Base-by-base conservation (phyloP, 2,888 invertebrate genomes). In the Meliscaeva auricollis region DNA sequence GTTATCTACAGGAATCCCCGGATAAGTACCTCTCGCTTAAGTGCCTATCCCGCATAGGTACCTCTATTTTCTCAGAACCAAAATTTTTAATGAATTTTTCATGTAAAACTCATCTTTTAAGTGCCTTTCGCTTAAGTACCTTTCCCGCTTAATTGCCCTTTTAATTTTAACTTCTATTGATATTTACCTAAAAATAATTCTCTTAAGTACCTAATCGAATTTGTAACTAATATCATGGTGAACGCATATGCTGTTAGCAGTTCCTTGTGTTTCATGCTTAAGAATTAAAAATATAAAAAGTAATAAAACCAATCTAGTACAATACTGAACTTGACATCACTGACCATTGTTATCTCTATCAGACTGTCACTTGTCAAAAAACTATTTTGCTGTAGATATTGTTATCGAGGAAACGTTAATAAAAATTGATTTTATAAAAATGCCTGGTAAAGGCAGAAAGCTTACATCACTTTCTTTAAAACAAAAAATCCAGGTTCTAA, bases 61-160 rank as follows among this genome's bases (percentile, higher is more conserved):
- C 50, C 50, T 50, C 4, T 50, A 9, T 22, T 50, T 50, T 13
- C 8, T 50, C 4, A 50, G 22, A 50, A 50, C 50, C 50, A 50
- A 50, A 8, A 22, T 50, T 50, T n/a, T 13, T 50, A 22, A 50
- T 8, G 50, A 50, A 11, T 50, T 50, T 50, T 50, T 50, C 50
- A 50, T 50, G 11, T 50, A 50, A 50, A 50, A 50, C 22, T 50
- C 22, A 50, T 50, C 50, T 50, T 22, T 22, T 50, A 50, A 50
- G 50, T 50, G 3, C 22, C 50, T 50, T 17, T 46, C 46, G 50
- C 20, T 22, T 13, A 50, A 50, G 11, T 50, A 50, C 20, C 3
- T 20, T 22, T 22, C 50, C 22, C 22, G 13, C 50, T 22, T 22
- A 50, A 50, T 50, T 50, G 22, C 50, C 22, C 13, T 13, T 22